These are phyloP conservation scores for Phylloscopus whistleri DNA, from an alignment of 2,113 vertebrate genomes.

Conservation along the genomic window DNA sequence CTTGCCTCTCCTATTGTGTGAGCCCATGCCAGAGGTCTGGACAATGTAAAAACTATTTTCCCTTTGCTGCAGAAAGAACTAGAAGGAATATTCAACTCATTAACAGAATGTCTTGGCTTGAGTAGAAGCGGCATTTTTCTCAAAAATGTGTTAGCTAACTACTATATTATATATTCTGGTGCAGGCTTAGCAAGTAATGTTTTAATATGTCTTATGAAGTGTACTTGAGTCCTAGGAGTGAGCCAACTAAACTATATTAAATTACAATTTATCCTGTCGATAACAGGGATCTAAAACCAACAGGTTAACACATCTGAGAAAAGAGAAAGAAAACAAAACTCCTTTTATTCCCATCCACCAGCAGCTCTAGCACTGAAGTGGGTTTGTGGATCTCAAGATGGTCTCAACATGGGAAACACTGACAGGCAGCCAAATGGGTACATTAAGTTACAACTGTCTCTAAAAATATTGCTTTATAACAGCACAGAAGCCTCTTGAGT, in stretches of 20 bases:
- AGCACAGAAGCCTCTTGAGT: conserved; percentile 24
- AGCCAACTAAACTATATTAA: conserved; percentile 39
- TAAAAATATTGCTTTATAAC: conserved; percentile 28
- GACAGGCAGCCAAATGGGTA: conserved; percentile 30
- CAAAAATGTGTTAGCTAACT: conserved; percentile 38
- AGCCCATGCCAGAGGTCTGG: neutral
- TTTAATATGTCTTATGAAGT: conserved; percentile 36
- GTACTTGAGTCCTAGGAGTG: neutral
- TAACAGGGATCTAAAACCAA: neutral
- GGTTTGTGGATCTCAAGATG: conserved; percentile 31
- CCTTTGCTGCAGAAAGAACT: conserved; percentile 2
- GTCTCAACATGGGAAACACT: neutral
- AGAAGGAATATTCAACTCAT: conserved; percentile 37
- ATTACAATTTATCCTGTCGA: conserved; percentile 17
- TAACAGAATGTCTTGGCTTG: conserved; percentile 43
- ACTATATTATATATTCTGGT: neutral
- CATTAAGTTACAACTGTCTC: neutral
- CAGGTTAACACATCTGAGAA: neutral
- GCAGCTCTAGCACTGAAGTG: neutral
- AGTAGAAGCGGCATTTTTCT: conserved; percentile 41
- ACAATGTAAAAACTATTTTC: neutral
- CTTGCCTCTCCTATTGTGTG: neutral
- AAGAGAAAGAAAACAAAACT: conserved; percentile 25
- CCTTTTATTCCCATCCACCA: neutral
- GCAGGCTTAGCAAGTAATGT: conserved; percentile 8